phyloP scores from a whole-genome alignment of 2,888 invertebrate genomes.

The Polia nebulosa region DNA sequence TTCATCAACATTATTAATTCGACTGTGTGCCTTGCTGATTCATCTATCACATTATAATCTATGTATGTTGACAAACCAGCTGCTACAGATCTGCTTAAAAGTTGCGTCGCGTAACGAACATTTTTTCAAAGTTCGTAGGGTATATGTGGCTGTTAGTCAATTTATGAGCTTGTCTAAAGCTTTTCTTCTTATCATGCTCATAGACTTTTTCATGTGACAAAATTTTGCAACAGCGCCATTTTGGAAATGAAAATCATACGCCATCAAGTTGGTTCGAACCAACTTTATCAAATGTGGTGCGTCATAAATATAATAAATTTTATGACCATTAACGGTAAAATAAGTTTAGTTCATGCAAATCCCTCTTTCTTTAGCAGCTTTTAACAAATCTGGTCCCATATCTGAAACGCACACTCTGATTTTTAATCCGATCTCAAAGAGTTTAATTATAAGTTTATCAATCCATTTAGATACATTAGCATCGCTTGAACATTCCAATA shows the following conservation, averaged over 20 bases:
- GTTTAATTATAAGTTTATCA: constrained; percentile 57
- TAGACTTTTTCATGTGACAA: constrained; percentile 7
- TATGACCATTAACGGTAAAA: constrained; percentile 57
- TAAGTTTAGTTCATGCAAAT: constrained; percentile 42
- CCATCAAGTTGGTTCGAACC: constrained; percentile 63
- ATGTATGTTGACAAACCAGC: constrained; percentile 9
- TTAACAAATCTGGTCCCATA: constrained; percentile 56
- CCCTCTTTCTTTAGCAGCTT: constrained; percentile 39
- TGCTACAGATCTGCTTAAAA: constrained; percentile 25
- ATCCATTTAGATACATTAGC: constrained; percentile 55
- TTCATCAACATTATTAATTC: constrained; percentile 27
- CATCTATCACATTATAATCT: constrained; percentile 11
- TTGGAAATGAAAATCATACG: constrained; percentile 57
- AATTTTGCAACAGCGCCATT: constrained; percentile 13
- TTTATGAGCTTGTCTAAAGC: constrained; percentile 21
- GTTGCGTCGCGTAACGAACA: constrained; percentile 17
- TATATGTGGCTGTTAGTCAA: constrained; percentile 20
- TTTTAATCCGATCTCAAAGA: constrained; percentile 60
- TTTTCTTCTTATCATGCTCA: constrained; percentile 16
- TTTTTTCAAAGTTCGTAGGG: constrained; percentile 23
- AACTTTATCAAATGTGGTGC: constrained; percentile 63
- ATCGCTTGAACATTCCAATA: constrained; percentile 55
- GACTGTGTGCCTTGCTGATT: constrained; percentile 17
- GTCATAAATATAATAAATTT: constrained; percentile 69
- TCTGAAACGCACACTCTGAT: constrained; percentile 46